Percentiles rank a stretch among this genome's conserved stretches.
These are phyloP conservation scores for Empidonax alnorum DNA, from an alignment of 2,113 vertebrate species.

Conservation along the genomic window DNA sequence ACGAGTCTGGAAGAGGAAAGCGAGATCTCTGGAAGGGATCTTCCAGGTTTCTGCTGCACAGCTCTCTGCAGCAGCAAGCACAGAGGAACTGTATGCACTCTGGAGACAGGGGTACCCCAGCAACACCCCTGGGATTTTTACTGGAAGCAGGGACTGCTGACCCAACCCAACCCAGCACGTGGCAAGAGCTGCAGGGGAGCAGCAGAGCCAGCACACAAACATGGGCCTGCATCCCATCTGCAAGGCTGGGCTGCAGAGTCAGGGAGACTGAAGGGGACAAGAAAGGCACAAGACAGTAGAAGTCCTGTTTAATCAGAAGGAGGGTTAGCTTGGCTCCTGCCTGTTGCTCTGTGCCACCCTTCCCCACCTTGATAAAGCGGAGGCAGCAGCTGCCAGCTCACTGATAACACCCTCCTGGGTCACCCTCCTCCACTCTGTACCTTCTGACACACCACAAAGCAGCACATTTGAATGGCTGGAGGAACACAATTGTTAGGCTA, in stretches of 20 bases:
- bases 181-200: neutral
- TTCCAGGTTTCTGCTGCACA: neutral
- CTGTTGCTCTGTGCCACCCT: neutral
- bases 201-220: neutral
- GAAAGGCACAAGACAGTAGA: neutral
- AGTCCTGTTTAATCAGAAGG: neutral
- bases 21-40: neutral
- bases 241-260: neutral
- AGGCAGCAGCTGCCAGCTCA: neutral
- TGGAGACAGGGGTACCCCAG: neutral
- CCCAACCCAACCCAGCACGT: neutral
- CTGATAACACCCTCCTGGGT: neutral
- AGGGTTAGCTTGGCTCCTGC: neutral
- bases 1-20: neutral
- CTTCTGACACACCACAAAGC: neutral
- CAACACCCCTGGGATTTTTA: neutral
- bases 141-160: neutral
- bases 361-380: neutral
- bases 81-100: neutral
- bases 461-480: neutral
- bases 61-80: neutral
- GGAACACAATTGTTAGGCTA: neutral
- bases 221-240: rapidly evolving
- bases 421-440: neutral
- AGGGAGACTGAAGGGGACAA: neutral